A percentile compares a stretch with the other conserved stretches of the same genome.
Conservation (phyloP, 1,140 invertebrate species). For the Aricia agestis region DNA sequence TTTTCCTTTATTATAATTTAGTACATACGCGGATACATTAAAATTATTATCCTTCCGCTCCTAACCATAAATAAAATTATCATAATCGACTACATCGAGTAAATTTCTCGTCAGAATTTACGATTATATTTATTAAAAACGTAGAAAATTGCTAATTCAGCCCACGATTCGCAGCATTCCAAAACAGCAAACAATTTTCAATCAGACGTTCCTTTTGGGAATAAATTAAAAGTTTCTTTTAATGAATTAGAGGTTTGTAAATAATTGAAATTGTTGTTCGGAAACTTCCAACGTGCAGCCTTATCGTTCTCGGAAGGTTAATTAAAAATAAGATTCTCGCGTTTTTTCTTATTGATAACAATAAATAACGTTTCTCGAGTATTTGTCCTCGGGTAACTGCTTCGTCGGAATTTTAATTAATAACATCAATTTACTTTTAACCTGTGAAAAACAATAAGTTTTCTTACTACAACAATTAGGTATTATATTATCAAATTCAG, state of each 20-base stretch:
- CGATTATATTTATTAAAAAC: neutral
- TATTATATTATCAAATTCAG: too few species aligned
- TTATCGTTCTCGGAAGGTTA: slow-evolving; percentile 20
- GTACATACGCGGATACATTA: too few species aligned
- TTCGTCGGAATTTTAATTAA: neutral
- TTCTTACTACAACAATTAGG: too few species aligned
- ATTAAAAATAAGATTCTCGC: slow-evolving; percentile 8
- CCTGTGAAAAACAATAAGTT: too few species aligned
- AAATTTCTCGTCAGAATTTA: neutral
- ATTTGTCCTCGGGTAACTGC: neutral
- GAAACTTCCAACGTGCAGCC: slow-evolving; percentile 27
- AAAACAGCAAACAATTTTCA: slow-evolving; percentile 50
- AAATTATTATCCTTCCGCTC: too few species aligned
- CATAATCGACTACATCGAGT: too few species aligned
- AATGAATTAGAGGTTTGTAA: slow-evolving; percentile 41
- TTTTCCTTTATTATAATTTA: too few species aligned
- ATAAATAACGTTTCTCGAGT: neutral
- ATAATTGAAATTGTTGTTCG: slow-evolving; percentile 37
- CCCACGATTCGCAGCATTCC: slow-evolving; percentile 38
- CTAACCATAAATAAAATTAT: too few species aligned
- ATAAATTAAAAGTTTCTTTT: slow-evolving; percentile 47
- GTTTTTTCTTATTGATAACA: neutral
- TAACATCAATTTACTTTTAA: neutral
- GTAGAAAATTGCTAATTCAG: slow-evolving; percentile 24
- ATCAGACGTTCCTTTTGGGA: slow-evolving; percentile 41